These are phyloP conservation scores for Paradoxurus hermaphroditus DNA, from an alignment of 2,113 vertebrate genomes.

Conservation along the genomic window DNA sequence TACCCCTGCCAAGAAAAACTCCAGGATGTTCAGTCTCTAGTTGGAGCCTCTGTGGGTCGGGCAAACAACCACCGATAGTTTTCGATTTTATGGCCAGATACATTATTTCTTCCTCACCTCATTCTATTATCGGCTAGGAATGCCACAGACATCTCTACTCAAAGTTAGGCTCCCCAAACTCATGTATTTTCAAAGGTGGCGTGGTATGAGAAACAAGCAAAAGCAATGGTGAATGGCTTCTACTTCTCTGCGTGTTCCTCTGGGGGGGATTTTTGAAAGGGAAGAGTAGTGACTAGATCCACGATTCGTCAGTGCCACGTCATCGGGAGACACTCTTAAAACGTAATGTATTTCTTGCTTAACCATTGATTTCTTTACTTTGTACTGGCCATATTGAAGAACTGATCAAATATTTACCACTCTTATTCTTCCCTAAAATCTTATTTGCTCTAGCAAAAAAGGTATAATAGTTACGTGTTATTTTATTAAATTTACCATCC, in stretches of 20 bases:
- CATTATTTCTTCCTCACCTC: neutral
- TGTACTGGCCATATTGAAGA: neutral
- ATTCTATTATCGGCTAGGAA: neutral
- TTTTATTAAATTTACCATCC: neutral
- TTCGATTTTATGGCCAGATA: neutral
- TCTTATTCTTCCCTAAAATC: neutral
- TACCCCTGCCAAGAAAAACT: neutral
- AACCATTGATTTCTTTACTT: neutral
- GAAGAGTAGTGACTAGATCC: neutral
- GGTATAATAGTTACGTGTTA: neutral
- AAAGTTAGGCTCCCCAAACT: neutral
- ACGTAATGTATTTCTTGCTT: neutral
- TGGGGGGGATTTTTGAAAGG: neutral
- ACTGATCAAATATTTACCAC: neutral
- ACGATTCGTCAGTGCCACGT: neutral
- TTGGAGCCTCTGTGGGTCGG: neutral
- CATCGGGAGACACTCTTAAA: neutral
- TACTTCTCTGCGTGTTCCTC: neutral
- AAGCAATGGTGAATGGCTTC: neutral
- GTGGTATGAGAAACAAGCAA: neutral
- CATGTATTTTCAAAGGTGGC: neutral
- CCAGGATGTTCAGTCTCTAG: neutral
- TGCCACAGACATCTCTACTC: neutral
- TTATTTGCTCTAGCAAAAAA: neutral
- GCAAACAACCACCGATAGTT: neutral